Conservation (phyloP, 2,113 vertebrate species). For the Vidua macroura region DNA sequence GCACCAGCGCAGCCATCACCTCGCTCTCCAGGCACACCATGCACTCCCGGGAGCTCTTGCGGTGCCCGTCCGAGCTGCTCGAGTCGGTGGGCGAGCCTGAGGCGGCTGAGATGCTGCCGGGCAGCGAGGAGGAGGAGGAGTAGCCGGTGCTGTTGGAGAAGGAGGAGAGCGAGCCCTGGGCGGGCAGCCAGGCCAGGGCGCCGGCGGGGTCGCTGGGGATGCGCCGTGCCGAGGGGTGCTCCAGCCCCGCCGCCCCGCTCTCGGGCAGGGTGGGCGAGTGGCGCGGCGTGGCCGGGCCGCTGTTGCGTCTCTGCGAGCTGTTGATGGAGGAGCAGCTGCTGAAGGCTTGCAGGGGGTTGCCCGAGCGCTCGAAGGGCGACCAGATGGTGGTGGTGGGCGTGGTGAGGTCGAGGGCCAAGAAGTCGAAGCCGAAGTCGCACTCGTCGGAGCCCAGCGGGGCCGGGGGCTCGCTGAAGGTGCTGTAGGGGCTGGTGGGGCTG, state of each 20-base stretch:
- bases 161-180: conserved; percentile 74
- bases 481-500: conserved; percentile 83
- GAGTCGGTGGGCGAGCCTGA: conserved; percentile 84
- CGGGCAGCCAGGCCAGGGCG: conserved; percentile 86
- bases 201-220: conserved; percentile 87
- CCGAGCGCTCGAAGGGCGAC: conserved; percentile 81
- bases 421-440: conserved; percentile 89
- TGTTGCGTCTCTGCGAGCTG: conserved; percentile 72
- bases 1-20: conserved; percentile 91
- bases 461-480: conserved; percentile 74
- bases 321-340: conserved; percentile 70
- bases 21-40: conserved; percentile 93
- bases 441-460: conserved; percentile 54
- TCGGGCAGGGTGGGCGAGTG: conserved; percentile 82
- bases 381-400: conserved; percentile 84
- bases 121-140: conserved; percentile 85
- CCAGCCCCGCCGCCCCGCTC: conserved; percentile 62
- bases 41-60: conserved; percentile 81
- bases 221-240: conserved; percentile 85
- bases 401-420: conserved; percentile 76
- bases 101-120: conserved; percentile 62
- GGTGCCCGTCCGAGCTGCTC: conserved; percentile 67
- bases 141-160: conserved; percentile 87
- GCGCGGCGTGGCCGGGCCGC: conserved; percentile 71
- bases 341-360: conserved; percentile 69